phyloP scores from a whole-genome alignment of 2,797 vertebrate genomes.

The Hyperoplus immaculatus region DNA sequence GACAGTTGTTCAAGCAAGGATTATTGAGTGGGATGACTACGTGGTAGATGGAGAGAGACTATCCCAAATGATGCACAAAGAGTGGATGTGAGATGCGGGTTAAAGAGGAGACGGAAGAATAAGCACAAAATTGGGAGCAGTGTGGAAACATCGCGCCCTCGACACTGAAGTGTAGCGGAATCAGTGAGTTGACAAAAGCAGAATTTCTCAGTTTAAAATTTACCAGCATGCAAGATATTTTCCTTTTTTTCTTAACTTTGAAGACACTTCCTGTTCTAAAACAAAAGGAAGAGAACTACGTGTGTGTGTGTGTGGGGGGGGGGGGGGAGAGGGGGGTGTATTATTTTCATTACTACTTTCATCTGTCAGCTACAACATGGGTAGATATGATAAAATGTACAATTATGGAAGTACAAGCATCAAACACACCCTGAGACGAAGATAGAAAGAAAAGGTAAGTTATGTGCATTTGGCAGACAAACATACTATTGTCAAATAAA shows the following conservation, averaged over 20 bases:
- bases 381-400: background rate
- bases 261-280: conserved; percentile 1
- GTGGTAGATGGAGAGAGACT: background rate
- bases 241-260: background rate
- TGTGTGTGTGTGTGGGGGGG: background rate
- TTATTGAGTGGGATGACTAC: background rate
- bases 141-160: conserved; percentile 2
- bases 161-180: conserved; percentile 25
- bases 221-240: conserved; percentile 2
- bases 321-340: too few species aligned
- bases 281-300: background rate
- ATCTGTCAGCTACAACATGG: background rate
- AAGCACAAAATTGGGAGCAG: background rate
- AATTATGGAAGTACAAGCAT: background rate
- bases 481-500: conserved; percentile 29
- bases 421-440: conserved; percentile 1
- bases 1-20: conserved; percentile 28
- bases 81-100: background rate
- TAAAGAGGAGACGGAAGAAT: conserved; percentile 8
- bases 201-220: conserved; percentile 18
- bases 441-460: conserved; percentile 9
- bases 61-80: conserved; percentile 20
- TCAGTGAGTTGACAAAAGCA: conserved; percentile 22
- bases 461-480: conserved; percentile 39
- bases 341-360: background rate